Percentiles rank a stretch among this genome's conserved stretches.
phyloP scores from a whole-genome alignment of 1,140 invertebrate species.

The Rhagoletis zephyria region DNA sequence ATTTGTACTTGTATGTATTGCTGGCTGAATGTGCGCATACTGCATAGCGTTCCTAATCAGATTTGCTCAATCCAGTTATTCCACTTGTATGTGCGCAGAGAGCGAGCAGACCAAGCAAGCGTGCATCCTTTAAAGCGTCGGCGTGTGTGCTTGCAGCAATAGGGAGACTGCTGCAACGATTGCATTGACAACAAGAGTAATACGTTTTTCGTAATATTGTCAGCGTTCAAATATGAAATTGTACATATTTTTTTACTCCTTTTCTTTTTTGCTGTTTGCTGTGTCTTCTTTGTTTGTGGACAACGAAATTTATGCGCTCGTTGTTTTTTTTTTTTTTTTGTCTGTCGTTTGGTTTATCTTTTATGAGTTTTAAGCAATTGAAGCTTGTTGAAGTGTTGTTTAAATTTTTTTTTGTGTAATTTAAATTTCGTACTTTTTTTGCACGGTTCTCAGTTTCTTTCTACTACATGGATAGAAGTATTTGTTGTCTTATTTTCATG shows the following conservation, averaged over 20 bases:
- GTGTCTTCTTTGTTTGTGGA: neutral
- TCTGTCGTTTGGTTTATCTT: no score
- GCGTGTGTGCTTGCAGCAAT: neutral
- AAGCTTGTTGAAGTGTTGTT: neutral
- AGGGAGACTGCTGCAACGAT: neutral
- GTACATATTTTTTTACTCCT: neutral
- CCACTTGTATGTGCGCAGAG: neutral
- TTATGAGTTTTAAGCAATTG: no score
- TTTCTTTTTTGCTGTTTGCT: conserved; percentile 9
- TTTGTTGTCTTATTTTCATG: no score
- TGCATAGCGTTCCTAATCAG: neutral
- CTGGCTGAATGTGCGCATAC: neutral
- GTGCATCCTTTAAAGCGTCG: neutral
- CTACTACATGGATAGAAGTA: no score
- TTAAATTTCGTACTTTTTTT: neutral
- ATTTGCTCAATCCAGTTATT: conserved; percentile 31
- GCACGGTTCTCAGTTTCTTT: no score
- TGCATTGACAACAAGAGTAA: neutral
- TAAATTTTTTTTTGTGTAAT: neutral
- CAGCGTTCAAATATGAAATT: neutral
- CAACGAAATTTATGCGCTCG: neutral
- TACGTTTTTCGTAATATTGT: neutral
- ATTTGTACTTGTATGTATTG: no score
- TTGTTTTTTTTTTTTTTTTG: neutral
- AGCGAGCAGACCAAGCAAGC: neutral